Conservation (phyloP, 2,888 invertebrate genomes). For the Yponomeuta malinellus region DNA sequence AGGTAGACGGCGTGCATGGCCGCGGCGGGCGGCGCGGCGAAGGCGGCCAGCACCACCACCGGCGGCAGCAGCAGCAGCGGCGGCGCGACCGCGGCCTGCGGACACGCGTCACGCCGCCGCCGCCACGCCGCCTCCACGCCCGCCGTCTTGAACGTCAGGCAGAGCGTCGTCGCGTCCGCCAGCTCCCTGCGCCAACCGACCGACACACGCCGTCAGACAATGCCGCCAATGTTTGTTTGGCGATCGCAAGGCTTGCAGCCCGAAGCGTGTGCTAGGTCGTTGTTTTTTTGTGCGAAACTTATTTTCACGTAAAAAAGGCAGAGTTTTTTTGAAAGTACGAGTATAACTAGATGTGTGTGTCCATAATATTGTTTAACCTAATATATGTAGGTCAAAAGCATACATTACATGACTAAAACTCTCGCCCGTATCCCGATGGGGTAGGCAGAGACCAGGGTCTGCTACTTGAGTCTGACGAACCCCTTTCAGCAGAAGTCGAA, state of each 20-base stretch:
- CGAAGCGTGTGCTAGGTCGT: neutral
- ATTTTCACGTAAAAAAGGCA: no score
- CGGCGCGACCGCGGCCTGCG: slow-evolving; percentile 51
- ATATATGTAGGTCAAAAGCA: no score
- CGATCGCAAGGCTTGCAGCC: neutral
- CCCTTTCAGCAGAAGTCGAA: no score
- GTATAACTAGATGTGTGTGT: no score
- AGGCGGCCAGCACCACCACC: slow-evolving; percentile 49
- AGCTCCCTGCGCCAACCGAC: slow-evolving; percentile 47
- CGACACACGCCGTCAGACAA: neutral
- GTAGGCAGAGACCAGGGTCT: no score
- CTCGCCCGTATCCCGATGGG: no score
- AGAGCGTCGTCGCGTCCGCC: slow-evolving; percentile 57
- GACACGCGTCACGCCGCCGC: slow-evolving; percentile 50
- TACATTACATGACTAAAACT: no score
- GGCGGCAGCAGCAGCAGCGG: slow-evolving; percentile 65
- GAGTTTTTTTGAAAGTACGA: no score
- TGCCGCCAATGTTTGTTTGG: neutral
- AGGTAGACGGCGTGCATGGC: slow-evolving; percentile 52
- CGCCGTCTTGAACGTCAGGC: slow-evolving; percentile 54
- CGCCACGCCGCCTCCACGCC: slow-evolving; percentile 51
- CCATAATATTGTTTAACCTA: no score
- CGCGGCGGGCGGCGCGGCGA: slow-evolving; percentile 53
- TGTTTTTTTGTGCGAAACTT: no score
- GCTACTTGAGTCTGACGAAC: no score